Conservation (phyloP, 1,140 invertebrate species). For the Drosophila neocordata region DNA sequence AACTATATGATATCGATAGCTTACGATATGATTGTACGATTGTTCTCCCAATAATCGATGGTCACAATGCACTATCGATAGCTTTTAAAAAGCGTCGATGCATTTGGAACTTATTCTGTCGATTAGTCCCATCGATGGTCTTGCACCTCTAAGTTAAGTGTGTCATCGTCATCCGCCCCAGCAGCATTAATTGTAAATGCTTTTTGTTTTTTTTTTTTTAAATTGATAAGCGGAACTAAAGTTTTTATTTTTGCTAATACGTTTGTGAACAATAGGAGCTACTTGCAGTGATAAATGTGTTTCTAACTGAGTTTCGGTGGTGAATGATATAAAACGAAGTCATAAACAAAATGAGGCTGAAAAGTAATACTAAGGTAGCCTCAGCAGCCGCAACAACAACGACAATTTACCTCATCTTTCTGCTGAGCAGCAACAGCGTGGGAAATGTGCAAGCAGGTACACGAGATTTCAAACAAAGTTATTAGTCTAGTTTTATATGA, state of each 20-base stretch:
- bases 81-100: too few species aligned
- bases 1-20: not conserved
- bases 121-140: too few species aligned
- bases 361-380: slow-evolving; percentile 1
- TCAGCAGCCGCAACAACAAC: slow-evolving; percentile 6
- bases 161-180: slow-evolving; percentile 28
- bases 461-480: not conserved
- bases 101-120: too few species aligned
- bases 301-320: slow-evolving; percentile 3
- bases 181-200: not conserved
- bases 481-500: not conserved
- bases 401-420: slow-evolving; percentile 6
- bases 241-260: not conserved
- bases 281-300: not conserved
- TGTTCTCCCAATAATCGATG: too few species aligned
- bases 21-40: too few species aligned
- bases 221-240: slow-evolving; percentile 3
- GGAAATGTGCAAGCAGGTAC: slow-evolving; percentile 1
- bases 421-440: slow-evolving; percentile 19
- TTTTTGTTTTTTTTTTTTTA: slow-evolving; percentile 10
- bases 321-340: not conserved
- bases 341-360: slow-evolving; percentile 5
- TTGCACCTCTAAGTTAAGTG: slow-evolving; percentile 18
- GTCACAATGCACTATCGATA: too few species aligned
- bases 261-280: not conserved